Percentiles rank a stretch among this genome's conserved stretches.
Conservation (phyloP, 1,140 invertebrate species). For the Brachionus plicatilis region DNA sequence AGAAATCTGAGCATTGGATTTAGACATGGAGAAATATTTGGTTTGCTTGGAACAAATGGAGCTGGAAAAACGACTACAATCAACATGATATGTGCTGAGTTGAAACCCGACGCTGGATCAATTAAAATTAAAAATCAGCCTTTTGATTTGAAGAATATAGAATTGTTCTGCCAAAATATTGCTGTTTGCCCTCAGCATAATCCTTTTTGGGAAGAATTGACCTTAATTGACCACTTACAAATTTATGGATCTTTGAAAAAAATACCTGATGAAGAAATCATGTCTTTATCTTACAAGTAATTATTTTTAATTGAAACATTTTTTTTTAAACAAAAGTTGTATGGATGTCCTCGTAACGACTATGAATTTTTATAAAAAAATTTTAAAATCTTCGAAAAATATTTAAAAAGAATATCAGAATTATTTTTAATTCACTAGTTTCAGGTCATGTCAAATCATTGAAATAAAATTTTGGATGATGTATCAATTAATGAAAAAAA, state of each 20-base stretch:
- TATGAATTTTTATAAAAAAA: not conserved
- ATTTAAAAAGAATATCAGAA: not conserved
- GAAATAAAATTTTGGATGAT: no score
- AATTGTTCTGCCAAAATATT: slow-evolving; percentile 46
- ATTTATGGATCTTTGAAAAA: slow-evolving; percentile 66
- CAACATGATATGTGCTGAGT: slow-evolving; percentile 65
- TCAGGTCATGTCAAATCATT: no score
- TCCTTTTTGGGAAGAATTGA: slow-evolving; percentile 72
- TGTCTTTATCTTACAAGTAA: slow-evolving; percentile 36
- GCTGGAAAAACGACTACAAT: slow-evolving; percentile 41
- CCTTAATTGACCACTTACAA: slow-evolving; percentile 68
- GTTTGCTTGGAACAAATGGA: slow-evolving; percentile 39
- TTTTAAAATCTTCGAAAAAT: no score
- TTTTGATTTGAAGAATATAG: not conserved
- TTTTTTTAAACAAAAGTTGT: not conserved
- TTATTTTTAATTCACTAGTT: not conserved
- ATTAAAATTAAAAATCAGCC: slow-evolving; percentile 51
- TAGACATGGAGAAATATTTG: slow-evolving; percentile 56
- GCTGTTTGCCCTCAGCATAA: slow-evolving; percentile 65
- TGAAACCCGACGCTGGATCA: slow-evolving; percentile 60
- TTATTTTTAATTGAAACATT: not conserved
- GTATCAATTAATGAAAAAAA: no score
- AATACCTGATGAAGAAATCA: slow-evolving; percentile 49
- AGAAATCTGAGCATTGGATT: slow-evolving; percentile 67
- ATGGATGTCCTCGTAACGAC: no score